Conservation (phyloP, 2,113 vertebrate genomes). For the Labeo catla region DNA sequence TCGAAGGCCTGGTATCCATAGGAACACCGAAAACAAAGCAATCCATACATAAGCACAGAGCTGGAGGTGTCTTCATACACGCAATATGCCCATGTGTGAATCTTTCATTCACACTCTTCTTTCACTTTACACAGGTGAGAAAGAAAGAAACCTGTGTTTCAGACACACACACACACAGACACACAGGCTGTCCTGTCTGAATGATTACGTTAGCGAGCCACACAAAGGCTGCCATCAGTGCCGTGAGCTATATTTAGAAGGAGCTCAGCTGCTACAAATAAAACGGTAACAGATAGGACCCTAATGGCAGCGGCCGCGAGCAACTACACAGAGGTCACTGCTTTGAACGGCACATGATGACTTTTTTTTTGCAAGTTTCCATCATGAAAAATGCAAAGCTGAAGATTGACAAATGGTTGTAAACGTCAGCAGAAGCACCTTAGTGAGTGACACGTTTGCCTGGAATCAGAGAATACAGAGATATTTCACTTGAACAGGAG, state of each 20-base stretch:
- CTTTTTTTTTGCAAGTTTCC: background rate
- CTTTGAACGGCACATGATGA: slow-evolving; percentile 43
- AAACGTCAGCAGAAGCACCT: background rate
- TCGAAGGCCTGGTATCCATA: background rate
- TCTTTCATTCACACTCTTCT: slow-evolving; percentile 38
- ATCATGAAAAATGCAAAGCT: slow-evolving; percentile 9
- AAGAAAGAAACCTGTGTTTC: slow-evolving; percentile 20
- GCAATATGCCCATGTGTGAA: slow-evolving; percentile 41
- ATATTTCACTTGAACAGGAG: background rate
- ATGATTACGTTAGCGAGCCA: slow-evolving; percentile 53
- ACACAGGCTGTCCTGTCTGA: slow-evolving; percentile 30
- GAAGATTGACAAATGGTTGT: background rate
- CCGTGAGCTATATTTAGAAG: slow-evolving; percentile 80
- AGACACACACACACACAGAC: slow-evolving; percentile 20
- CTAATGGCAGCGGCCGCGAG: slow-evolving; percentile 47
- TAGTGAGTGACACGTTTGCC: background rate
- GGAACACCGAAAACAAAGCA: slow-evolving; percentile 1
- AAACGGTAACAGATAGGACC: slow-evolving; percentile 63
- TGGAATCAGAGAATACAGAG: background rate
- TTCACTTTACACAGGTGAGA: slow-evolving; percentile 47
- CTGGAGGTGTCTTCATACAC: background rate
- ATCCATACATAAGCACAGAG: background rate
- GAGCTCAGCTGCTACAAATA: slow-evolving; percentile 71
- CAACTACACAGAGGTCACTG: slow-evolving; percentile 47
- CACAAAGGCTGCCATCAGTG: slow-evolving; percentile 71